Evolutionary conservation across 2,888 invertebrate genomes (phyloP), one percentile per base, ranked within the genome.

Genomic region (Ametastegia equiseti): DNA sequence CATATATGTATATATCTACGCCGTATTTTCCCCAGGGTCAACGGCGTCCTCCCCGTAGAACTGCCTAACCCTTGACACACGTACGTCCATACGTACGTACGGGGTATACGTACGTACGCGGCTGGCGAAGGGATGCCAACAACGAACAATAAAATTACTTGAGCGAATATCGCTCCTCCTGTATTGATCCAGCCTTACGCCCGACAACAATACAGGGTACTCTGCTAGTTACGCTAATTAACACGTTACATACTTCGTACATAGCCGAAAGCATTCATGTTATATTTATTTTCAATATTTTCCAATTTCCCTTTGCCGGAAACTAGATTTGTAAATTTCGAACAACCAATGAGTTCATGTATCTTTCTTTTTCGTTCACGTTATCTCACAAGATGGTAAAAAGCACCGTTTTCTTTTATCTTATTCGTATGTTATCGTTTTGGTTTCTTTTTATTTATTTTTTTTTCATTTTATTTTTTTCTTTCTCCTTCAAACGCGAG

Each of bases 131-230:
- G 86, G 85, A 86, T 86, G 83, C 88, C 88, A 89, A 88, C 86
- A 88, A 87, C 88, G 89, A 88, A 89, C 89, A 89, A 89, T 89
- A 88, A 89, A 89, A 89, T 89, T 89, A 89, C 88, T 88, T 89
- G 83, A 85, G 86, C 89, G 87, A 86, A 87, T 89, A 88, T 89
- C 86, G 87, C 85, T 84, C 85, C 84, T 71, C 71, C 27, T 71
- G 87, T 89, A 89, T 89, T 88, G 88, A 89, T 89, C 88, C 88
- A 82, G 84, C 85, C 73, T 75, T 75, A 75, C 71, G 50, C 50
- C 71, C 36, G 75, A 75, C 75, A 36, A 75, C 75, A 75, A 75
- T 75, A 23, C 30, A 60, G 19, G 50, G 75, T 36, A 75, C 75
- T 75, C 50, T n/a, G 54, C 75, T 73, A 54, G 50, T 71, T 71